These are phyloP conservation scores for Drosophila rufa DNA, from an alignment of 1,140 invertebrate species.

Conservation along the genomic window DNA sequence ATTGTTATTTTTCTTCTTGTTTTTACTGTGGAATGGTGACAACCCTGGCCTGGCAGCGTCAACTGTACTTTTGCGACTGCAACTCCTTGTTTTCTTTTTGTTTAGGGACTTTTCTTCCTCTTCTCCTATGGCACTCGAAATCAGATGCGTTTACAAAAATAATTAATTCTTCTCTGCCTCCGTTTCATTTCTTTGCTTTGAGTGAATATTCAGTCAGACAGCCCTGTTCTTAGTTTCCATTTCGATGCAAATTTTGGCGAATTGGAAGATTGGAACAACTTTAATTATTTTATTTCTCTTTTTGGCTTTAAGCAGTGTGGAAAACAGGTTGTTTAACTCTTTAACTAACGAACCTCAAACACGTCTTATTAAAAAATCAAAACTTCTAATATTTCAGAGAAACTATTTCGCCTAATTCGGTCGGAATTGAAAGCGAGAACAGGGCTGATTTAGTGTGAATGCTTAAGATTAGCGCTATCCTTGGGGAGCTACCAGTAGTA, in stretches of 20 bases:
- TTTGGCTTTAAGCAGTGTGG: neutral
- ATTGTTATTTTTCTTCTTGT: slow-evolving; percentile 9
- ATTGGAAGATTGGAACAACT: neutral
- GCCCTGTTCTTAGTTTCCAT: slow-evolving; percentile 17
- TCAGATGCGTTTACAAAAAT: slow-evolving; percentile 79
- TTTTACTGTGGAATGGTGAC: slow-evolving; percentile 47
- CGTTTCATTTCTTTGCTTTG: slow-evolving; percentile 33
- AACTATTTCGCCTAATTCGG: neutral
- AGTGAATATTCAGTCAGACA: slow-evolving; percentile 70
- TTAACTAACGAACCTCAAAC: neutral
- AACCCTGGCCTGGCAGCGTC: slow-evolving; percentile 47
- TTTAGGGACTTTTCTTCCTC: slow-evolving; percentile 5
- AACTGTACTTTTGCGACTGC: slow-evolving; percentile 40
- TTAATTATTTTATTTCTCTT: neutral
- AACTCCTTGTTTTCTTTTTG: slow-evolving; percentile 8
- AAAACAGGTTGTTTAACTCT: neutral
- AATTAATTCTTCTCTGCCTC: slow-evolving; percentile 25
- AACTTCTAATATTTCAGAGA: neutral
- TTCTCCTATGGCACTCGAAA: slow-evolving; percentile 73
- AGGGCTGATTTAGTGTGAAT: slow-evolving; percentile 26
- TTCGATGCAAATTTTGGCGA: slow-evolving; percentile 1
- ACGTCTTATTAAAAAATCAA: neutral
- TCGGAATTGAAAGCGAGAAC: slow-evolving; percentile 9
- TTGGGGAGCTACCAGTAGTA: slow-evolving; percentile 44
- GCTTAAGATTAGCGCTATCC: slow-evolving; percentile 22